Conservation (phyloP, 2,113 vertebrate genomes). For the Gambusia holbrooki region DNA sequence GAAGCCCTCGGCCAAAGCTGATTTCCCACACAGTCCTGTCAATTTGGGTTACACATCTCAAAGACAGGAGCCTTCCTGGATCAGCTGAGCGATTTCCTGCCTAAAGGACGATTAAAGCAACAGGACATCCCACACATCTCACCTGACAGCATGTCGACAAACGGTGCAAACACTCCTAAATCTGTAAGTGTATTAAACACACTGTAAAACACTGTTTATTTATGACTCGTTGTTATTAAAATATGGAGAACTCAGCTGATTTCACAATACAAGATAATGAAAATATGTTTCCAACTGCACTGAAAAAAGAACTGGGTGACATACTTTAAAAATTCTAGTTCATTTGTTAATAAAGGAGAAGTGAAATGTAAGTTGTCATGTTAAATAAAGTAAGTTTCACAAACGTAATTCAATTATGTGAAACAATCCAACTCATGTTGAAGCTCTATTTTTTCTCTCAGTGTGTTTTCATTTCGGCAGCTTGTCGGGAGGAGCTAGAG, state of each 20-base stretch:
- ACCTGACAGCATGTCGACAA: no score
- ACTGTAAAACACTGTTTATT: not conserved
- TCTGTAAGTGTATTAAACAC: not conserved
- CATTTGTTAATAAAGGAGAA: no score
- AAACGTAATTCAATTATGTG: no score
- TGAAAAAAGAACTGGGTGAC: no score
- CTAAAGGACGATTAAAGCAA: not conserved
- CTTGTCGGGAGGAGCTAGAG: not conserved
- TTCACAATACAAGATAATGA: no score
- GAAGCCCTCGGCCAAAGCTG: slow-evolving; percentile 51
- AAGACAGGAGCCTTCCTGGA: slow-evolving; percentile 60
- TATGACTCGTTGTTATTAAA: not conserved
- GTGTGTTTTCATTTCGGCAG: no score
- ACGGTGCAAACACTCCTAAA: not conserved
- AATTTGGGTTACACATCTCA: slow-evolving; percentile 73
- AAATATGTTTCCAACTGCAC: no score
- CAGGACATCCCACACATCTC: slow-evolving; percentile 31
- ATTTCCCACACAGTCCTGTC: slow-evolving; percentile 70
- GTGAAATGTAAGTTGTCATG: no score
- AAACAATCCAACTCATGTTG: no score
- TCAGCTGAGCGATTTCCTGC: slow-evolving; percentile 34
- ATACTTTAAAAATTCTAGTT: no score
- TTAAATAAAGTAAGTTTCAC: no score
- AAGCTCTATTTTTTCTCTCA: no score
- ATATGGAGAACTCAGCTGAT: not conserved